Evolutionary conservation across 2,797 vertebrate species (phyloP).

Genomic region (Pteropus rufus): DNA sequence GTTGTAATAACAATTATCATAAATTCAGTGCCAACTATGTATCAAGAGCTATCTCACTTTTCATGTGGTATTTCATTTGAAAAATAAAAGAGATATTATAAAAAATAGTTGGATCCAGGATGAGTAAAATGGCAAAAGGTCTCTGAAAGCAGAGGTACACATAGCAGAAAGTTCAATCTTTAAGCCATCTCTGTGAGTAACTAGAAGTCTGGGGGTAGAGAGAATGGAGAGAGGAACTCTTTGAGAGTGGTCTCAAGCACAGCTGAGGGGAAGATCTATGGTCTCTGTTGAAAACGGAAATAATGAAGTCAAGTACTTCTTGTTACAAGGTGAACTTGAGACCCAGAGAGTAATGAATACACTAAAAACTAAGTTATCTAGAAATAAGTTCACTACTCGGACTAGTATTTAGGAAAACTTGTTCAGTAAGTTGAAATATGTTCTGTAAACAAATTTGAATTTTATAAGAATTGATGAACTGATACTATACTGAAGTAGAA

Average conservation of each 20-base stretch:
- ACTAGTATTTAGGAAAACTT: background rate
- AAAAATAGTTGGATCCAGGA: background rate
- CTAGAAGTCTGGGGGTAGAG: background rate
- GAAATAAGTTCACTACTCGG: background rate
- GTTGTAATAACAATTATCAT: background rate
- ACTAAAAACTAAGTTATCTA: background rate
- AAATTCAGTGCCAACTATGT: background rate
- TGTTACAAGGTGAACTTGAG: constrained; percentile 41
- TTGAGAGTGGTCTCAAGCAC: background rate
- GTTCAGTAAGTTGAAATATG: background rate
- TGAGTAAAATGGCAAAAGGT: background rate
- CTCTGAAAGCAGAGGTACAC: background rate
- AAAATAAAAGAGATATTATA: background rate
- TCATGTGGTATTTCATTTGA: background rate
- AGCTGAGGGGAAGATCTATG: background rate
- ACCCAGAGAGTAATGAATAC: background rate
- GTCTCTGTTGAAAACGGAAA: background rate
- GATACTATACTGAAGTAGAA: background rate
- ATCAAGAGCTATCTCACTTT: background rate
- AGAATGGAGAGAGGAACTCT: background rate
- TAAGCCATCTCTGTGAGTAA: constrained; percentile 54
- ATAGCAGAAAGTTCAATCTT: background rate
- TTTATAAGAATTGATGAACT: background rate
- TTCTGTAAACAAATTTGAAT: background rate
- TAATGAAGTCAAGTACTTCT: background rate